Evolutionary conservation across 2,113 vertebrate species (phyloP), one percentile per base, ranked within the genome.

Genomic region (Clinocottus analis): DNA sequence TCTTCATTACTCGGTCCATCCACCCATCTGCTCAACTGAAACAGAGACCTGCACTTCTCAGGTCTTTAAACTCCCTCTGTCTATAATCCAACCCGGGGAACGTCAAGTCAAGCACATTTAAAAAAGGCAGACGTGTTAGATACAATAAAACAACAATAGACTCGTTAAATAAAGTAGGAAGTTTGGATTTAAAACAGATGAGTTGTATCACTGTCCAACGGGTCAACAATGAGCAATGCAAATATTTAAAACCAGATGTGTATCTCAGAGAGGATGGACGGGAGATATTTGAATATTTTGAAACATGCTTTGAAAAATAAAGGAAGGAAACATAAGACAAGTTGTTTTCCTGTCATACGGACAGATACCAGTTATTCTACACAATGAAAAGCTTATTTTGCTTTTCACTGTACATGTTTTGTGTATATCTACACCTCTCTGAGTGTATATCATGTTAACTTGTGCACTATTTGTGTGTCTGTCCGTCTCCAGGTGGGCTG

Each of bases 401-500:
- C n/a, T n/a, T n/a, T n/a, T n/a, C n/a, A n/a, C n/a, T n/a, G n/a
- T n/a, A n/a, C n/a, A n/a, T n/a, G n/a, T n/a, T n/a, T n/a, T n/a
- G n/a, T n/a, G n/a, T n/a, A n/a, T n/a, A n/a, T n/a, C n/a, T n/a
- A n/a, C n/a, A n/a, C n/a, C n/a, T n/a, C n/a, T n/a, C n/a, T n/a
- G n/a, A n/a, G n/a, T n/a, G n/a, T n/a, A 3, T 37, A 23, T 25
- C 17, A 5, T 35, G 58, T 3, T 71, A 2, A 64, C 0, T 5
- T 11, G n/a, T 51, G 56, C 27, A 6, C 10, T 27, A 3, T 55
- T 5, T 84, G 21, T 82, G 12, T 83, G 0, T 56, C 53, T 2
- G 16, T 75, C 7, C 27, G 5, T 55, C 59, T 83, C 58, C 79
- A 99, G 98, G 97, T 92, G 98, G 98, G 12, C 94, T 99, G 31